phyloP scores from a whole-genome alignment of 2,797 vertebrate genomes.

The Semaprochilodus insignis region DNA sequence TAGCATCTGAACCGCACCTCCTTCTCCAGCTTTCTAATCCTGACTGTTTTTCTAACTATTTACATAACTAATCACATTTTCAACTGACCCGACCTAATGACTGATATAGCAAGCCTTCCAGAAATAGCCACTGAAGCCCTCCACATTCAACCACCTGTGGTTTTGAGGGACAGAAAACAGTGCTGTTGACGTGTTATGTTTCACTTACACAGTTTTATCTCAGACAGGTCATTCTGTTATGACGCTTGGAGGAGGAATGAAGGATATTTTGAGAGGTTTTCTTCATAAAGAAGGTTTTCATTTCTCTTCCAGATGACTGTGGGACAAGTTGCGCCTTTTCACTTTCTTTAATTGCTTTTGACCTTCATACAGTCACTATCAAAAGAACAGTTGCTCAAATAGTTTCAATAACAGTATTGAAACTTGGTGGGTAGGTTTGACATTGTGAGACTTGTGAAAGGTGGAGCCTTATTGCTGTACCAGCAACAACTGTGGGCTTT shows the following conservation, averaged over 20 bases:
- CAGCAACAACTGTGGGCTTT: too few relatives aligned
- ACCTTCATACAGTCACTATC: too few relatives aligned
- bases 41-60: conserved; percentile 76
- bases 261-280: not conserved
- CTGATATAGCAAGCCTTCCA: conserved; percentile 63
- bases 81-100: conserved; percentile 60
- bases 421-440: too few relatives aligned
- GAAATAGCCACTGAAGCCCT: conserved; percentile 60
- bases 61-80: conserved; percentile 69
- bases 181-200: conserved; percentile 41
- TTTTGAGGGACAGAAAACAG: conserved; percentile 41
- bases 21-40: conserved; percentile 67
- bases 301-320: not conserved
- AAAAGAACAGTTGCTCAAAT: too few relatives aligned
- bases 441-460: too few relatives aligned
- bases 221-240: conserved; percentile 8
- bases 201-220: conserved; percentile 14
- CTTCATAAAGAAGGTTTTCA: not conserved
- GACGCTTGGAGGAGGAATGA: not conserved
- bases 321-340: not conserved
- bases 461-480: too few relatives aligned
- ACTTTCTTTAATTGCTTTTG: not conserved
- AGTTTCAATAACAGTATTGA: too few relatives aligned
- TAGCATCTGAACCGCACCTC: conserved; percentile 62
- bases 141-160: conserved; percentile 56